Evolutionary conservation across 2,888 invertebrate genomes (phyloP).

Genomic region (Thera obeliscata): DNA sequence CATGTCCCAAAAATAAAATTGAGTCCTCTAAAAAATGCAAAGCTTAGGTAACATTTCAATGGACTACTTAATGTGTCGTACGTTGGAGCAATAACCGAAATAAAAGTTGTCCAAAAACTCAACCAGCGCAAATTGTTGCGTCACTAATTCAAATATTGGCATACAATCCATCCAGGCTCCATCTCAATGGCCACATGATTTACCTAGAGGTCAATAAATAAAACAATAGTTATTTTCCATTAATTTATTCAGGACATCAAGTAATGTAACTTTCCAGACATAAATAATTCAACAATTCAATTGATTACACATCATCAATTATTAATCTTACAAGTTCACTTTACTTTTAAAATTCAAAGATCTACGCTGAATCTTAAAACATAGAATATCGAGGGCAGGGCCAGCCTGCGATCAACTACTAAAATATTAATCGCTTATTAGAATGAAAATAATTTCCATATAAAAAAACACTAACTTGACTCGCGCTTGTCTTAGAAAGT

Average conservation of each 20-base stretch:
- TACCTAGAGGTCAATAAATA: conserved; percentile 27
- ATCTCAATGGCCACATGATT: too few relatives aligned
- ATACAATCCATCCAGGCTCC: too few relatives aligned
- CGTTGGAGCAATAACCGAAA: too few relatives aligned
- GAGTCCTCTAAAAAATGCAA: too few relatives aligned
- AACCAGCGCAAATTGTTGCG: too few relatives aligned
- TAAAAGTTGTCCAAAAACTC: too few relatives aligned
- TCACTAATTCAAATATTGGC: too few relatives aligned
- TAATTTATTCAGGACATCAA: conserved; percentile 83
- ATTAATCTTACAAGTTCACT: conserved; percentile 50
- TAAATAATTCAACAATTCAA: conserved; percentile 80
- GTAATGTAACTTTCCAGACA: conserved; percentile 80
- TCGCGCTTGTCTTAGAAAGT: not conserved
- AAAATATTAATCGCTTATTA: conserved; percentile 42
- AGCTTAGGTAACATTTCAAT: too few relatives aligned
- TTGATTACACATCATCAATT: conserved; percentile 66
- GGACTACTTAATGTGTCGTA: too few relatives aligned
- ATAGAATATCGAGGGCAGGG: conserved; percentile 70
- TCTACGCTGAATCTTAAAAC: conserved; percentile 39
- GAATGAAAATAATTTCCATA: conserved; percentile 30
- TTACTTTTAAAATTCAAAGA: conserved; percentile 50
- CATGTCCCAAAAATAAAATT: too few relatives aligned
- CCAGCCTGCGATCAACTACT: conserved; percentile 73
- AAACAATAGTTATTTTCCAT: conserved; percentile 60
- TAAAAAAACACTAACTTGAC: conserved; percentile 11